These are phyloP conservation scores for Ascidia mentula DNA, from an alignment of 23 tunicate species.

Conservation along the genomic window DNA sequence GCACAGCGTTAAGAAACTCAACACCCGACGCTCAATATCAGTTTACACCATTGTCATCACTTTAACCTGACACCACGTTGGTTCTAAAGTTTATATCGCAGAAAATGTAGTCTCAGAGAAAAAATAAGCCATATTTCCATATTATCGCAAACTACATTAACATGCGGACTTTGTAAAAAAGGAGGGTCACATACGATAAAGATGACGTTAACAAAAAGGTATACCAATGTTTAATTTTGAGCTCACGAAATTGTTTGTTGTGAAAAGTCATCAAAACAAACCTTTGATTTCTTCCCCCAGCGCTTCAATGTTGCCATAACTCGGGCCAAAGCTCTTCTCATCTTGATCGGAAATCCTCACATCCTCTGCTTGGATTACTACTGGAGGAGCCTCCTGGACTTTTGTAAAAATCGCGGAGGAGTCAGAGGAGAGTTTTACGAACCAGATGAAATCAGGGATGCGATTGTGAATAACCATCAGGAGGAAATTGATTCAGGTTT, in stretches of 20 bases:
- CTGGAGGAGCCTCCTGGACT: conserved; percentile 66
- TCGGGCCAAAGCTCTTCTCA: conserved; percentile 67
- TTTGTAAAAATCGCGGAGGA: conserved; percentile 45
- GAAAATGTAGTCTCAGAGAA: no score
- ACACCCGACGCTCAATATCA: no score
- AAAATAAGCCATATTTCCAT: no score
- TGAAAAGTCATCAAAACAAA: conserved; percentile 10
- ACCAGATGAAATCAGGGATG: background rate
- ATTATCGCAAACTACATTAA: no score
- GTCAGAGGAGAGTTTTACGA: conserved; percentile 3
- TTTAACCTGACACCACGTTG: no score
- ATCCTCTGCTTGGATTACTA: conserved; percentile 51
- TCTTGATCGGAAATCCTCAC: conserved; percentile 80
- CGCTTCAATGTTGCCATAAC: conserved; percentile 82
- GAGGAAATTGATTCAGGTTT: no score
- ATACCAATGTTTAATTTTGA: background rate
- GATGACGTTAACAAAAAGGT: background rate
- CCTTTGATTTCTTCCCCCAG: conserved; percentile 22
- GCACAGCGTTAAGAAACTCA: no score
- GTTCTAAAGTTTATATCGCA: no score
- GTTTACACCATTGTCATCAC: no score
- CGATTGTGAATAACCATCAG: no score
- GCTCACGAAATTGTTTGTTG: conserved; percentile 11
- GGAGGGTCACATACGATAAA: background rate
- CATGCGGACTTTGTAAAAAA: no score